Evolutionary conservation across 2,113 vertebrate genomes (phyloP).

Genomic region (Myiagra hebetior): DNA sequence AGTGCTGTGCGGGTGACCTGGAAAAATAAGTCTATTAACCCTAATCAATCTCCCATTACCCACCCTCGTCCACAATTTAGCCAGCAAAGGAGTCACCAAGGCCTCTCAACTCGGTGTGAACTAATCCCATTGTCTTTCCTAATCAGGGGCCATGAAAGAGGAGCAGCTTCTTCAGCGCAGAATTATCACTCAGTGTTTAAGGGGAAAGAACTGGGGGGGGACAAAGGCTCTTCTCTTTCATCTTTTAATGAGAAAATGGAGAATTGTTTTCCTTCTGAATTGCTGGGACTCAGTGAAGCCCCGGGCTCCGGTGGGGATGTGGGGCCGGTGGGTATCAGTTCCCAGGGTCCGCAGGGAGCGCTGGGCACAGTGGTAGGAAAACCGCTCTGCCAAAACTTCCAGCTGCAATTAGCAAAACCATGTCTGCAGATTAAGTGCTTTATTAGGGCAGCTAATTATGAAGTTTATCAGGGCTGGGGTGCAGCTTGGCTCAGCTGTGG

Average conservation of each 20-base stretch:
- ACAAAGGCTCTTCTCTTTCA: constrained; percentile 36
- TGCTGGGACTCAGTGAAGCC: constrained; percentile 68
- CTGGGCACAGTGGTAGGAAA: constrained; percentile 50
- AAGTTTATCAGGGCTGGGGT: constrained; percentile 68
- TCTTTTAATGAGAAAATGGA: constrained; percentile 76
- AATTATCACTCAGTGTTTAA: constrained; percentile 49
- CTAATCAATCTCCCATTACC: constrained; percentile 86
- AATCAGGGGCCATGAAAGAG: constrained; percentile 42
- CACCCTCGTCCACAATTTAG: constrained; percentile 70
- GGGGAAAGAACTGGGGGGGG: background rate
- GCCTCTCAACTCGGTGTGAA: constrained; percentile 47
- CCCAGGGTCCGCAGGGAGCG: constrained; percentile 46
- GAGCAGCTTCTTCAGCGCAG: constrained; percentile 41
- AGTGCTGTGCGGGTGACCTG: constrained; percentile 75
- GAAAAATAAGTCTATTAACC: constrained; percentile 84
- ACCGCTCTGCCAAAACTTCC: constrained; percentile 59
- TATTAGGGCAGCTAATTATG: constrained; percentile 77
- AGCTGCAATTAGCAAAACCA: constrained; percentile 70
- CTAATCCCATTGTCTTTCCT: constrained; percentile 74
- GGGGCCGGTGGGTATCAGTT: constrained; percentile 23
- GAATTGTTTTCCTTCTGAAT: constrained; percentile 74
- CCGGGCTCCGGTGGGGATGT: constrained; percentile 16
- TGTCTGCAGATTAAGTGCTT: constrained; percentile 70
- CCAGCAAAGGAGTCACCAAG: constrained; percentile 54
- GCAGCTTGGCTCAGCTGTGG: constrained; percentile 43